Base-by-base conservation (phyloP, 2,113 vertebrate species). In the Pangasianodon hypophthalmus region DNA sequence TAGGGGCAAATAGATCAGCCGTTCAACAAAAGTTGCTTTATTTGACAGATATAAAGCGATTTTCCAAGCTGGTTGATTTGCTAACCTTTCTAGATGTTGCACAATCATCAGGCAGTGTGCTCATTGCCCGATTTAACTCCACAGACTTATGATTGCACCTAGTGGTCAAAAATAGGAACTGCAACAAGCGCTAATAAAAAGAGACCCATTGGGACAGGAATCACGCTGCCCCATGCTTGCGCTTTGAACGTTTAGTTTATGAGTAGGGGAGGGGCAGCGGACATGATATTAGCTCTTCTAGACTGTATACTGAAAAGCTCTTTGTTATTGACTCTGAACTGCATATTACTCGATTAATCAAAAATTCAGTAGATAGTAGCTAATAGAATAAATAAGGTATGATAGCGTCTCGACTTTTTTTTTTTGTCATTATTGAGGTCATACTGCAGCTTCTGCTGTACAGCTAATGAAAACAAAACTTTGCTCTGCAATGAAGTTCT, bases 401-500 rank as follows among this genome's bases (percentile, higher is more conserved):
- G 29, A n/a, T 4, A 13, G 62, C 9, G 3, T 69, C 13, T 14
- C 2, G 4, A 32, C 1, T 62, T 62, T 46, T 18, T 46, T 18
- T 9, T 77, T 73, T 77, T 77, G n/a, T 32, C 29, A 4, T 73
- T 41, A 73, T 41, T 73, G 5, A 32, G 3, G 29, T 67, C 1
- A 11, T 16, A 10, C n/a, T 2, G 4, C 29, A 26, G 60, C 21
- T 62, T 75, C 37, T 75, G 37, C 7, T 21, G 41, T 75, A 9
- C 75, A 97, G 96, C 93, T 56, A 75, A 13, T 18, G 19, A n/a
- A 29, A 16, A 32, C 71, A 21, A 3, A 46, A 26, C 24, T n/a
- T 67, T 80, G n/a, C 24, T 90, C 0, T 32, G 85, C 24, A 3
- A 0, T 26, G 87, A 81, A 97, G 96, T 94, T 60, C 1, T 98